phyloP scores from a whole-genome alignment of 2,113 vertebrate genomes.

The Platichthys flesus region DNA sequence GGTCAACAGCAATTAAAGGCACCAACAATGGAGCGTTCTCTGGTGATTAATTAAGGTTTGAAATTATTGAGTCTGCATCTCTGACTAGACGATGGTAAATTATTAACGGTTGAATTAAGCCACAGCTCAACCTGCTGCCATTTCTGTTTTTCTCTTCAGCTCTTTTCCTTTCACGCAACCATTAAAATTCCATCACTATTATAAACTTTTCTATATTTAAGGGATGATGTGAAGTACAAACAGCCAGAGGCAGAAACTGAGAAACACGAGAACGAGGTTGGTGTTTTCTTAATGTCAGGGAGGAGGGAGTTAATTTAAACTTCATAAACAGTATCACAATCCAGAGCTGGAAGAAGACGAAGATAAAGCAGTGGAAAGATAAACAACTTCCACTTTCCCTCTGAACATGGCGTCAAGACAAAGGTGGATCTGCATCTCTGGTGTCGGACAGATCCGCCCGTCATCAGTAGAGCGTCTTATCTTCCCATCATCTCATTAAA shows the following conservation, averaged over 20 bases:
- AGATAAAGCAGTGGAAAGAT: constrained; percentile 22
- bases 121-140: constrained; percentile 28
- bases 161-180: constrained; percentile 27
- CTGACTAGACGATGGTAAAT: constrained; percentile 68
- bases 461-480: constrained; percentile 48
- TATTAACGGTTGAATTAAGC: constrained; percentile 73
- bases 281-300: not conserved
- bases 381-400: constrained; percentile 39
- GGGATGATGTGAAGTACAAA: not conserved
- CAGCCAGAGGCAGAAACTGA: constrained; percentile 7
- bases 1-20: constrained; percentile 70
- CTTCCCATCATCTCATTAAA: constrained; percentile 63
- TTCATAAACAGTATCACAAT: constrained; percentile 3
- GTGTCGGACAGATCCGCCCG: constrained; percentile 20
- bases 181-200: too few species aligned
- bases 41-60: constrained; percentile 77
- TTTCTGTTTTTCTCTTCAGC: constrained; percentile 43
- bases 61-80: constrained; percentile 63
- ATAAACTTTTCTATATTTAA: constrained; percentile 25
- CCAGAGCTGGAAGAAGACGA: constrained; percentile 7
- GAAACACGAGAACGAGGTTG: not conserved
- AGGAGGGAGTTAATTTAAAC: not conserved
- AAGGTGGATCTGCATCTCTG: constrained; percentile 26
- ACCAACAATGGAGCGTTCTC: constrained; percentile 62
- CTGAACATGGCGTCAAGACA: constrained; percentile 5